A percentile compares a stretch with the other conserved stretches of the same genome.
Evolutionary conservation across 2,888 invertebrate genomes (phyloP).

Genomic region (Meloe dianella): DNA sequence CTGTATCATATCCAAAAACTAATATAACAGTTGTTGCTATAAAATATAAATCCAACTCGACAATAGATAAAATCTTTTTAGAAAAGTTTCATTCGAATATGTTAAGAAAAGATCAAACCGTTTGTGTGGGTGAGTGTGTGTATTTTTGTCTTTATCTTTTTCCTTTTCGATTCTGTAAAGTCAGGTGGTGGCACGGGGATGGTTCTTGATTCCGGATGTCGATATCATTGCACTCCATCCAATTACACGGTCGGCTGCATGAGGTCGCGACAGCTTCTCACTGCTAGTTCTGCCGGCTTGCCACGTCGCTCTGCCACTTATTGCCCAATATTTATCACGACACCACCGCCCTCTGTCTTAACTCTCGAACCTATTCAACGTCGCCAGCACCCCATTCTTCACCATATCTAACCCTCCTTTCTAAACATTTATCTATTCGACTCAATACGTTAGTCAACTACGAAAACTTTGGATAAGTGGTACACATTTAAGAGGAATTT

Average conservation of each 20-base stretch:
- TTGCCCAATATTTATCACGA: slow-evolving; percentile 56
- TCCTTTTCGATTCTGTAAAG: slow-evolving; percentile 3
- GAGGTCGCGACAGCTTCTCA: slow-evolving; percentile 59
- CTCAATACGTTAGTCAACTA: neutral
- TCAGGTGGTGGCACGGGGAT: slow-evolving; percentile 23
- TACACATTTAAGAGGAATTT: neutral
- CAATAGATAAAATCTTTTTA: neutral
- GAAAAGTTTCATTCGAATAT: neutral
- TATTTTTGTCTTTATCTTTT: neutral
- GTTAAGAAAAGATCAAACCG: slow-evolving; percentile 1
- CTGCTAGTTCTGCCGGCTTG: slow-evolving; percentile 49
- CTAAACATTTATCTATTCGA: slow-evolving; percentile 14
- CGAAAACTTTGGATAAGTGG: neutral
- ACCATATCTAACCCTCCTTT: slow-evolving; percentile 25
- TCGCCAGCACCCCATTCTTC: slow-evolving; percentile 46
- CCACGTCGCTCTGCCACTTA: slow-evolving; percentile 55
- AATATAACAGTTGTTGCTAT: slow-evolving; percentile 42
- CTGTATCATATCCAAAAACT: slow-evolving; percentile 40
- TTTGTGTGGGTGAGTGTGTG: too few species aligned
- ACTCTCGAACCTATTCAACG: slow-evolving; percentile 38
- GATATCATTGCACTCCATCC: slow-evolving; percentile 56
- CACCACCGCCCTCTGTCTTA: slow-evolving; percentile 33
- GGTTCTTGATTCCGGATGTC: slow-evolving; percentile 41
- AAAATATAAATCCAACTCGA: slow-evolving; percentile 30
- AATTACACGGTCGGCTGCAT: slow-evolving; percentile 58